Evolutionary conservation across 2,888 invertebrate species (phyloP).

Genomic region (Antheraea yamamai): DNA sequence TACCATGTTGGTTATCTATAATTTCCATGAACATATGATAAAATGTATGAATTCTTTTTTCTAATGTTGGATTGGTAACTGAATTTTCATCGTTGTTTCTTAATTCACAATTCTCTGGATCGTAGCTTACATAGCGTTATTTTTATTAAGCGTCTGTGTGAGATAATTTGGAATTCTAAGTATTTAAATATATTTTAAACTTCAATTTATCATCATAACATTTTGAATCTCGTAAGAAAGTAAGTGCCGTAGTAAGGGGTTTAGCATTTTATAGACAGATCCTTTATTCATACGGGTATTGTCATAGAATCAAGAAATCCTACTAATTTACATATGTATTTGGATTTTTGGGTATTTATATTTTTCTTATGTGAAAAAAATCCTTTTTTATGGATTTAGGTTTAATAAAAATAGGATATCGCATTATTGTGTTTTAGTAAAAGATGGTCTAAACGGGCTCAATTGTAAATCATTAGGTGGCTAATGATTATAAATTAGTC

Average conservation of each 20-base stretch:
- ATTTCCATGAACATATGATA: neutral
- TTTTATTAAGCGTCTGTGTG: neutral
- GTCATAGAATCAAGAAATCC: too few relatives aligned
- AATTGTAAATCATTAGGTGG: neutral
- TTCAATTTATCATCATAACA: too few relatives aligned
- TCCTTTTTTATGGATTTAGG: too few relatives aligned
- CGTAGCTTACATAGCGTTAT: neutral
- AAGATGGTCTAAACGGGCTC: neutral
- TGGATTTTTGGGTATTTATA: too few relatives aligned
- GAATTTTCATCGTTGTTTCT: neutral
- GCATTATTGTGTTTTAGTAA: neutral
- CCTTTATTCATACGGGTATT: too few relatives aligned
- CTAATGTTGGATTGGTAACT: neutral
- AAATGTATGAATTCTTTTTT: neutral
- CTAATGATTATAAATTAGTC: conserved; percentile 16
- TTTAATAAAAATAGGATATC: too few relatives aligned
- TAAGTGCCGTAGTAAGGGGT: too few relatives aligned
- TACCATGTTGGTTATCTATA: neutral
- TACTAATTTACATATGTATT: too few relatives aligned
- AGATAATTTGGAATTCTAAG: neutral
- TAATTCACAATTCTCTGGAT: neutral
- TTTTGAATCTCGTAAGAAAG: too few relatives aligned
- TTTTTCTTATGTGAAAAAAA: too few relatives aligned
- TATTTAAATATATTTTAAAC: too few relatives aligned
- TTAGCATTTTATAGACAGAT: too few relatives aligned